Evolutionary conservation across 2,888 invertebrate species (phyloP), one percentile per base, ranked within the genome.

Genomic region (Caenorhabditis uteleia): DNA sequence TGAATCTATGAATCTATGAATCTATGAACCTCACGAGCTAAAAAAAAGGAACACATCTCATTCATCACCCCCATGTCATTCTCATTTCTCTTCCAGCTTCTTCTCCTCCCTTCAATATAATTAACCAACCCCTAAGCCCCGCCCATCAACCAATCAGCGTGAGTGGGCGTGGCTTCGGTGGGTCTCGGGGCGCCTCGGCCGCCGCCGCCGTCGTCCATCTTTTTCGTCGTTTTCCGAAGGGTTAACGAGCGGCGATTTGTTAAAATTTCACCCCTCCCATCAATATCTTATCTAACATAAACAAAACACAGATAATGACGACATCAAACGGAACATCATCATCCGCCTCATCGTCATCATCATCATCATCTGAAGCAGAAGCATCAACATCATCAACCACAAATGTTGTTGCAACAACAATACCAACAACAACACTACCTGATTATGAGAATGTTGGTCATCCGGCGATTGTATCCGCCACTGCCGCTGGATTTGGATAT

Each of bases 111-210:
- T n/a, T n/a, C n/a, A n/a, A n/a, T n/a, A n/a, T n/a, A n/a, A n/a
- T 36, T 20, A 36, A 36, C 36, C 20, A 36, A n/a, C n/a, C n/a
- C n/a, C n/a, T n/a, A n/a, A 8, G 26, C 43, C 27, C 46, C 56
- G 34, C 56, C 46, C 43, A 18, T 16, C 26, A 21, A 18, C 56
- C 56, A 56, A 56, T 56, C 10, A 23, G 7, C 12, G 42, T 21
- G 21, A 10, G 36, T 23, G 23, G 54, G 18, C 27, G 43, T 33
- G 4, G 54, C n/a, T n/a, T n/a, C n/a, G n/a, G n/a, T n/a, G n/a
- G n/a, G n/a, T n/a, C n/a, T n/a, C n/a, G n/a, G n/a, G n/a, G n/a
- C n/a, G n/a, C n/a, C n/a, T n/a, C n/a, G n/a, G n/a, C n/a, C n/a
- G n/a, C n/a, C n/a, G n/a, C 14, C 5, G 27, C 16, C 27, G 25